Conservation (phyloP, 2,797 vertebrate genomes). For the Scarus forsteni region DNA sequence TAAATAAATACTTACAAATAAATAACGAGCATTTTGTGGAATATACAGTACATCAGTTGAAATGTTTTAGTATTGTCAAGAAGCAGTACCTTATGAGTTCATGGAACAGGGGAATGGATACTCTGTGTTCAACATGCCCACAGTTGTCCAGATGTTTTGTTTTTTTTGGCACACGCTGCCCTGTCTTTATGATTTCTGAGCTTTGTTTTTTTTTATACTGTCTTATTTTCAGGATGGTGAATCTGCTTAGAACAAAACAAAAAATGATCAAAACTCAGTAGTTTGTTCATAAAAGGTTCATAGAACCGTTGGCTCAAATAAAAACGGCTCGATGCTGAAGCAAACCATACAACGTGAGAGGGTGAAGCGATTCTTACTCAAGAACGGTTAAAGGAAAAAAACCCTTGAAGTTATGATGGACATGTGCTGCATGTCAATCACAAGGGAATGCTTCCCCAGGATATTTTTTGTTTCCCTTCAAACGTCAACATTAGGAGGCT, state of each 20-base stretch:
- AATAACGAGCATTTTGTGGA: slow-evolving; percentile 84
- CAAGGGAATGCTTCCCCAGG: slow-evolving; percentile 44
- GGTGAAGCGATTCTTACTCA: slow-evolving; percentile 14
- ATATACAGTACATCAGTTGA: slow-evolving; percentile 82
- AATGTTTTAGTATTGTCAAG: slow-evolving; percentile 74
- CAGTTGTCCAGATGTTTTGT: slow-evolving; percentile 56
- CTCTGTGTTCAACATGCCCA: slow-evolving; percentile 77
- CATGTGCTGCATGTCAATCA: slow-evolving; percentile 43
- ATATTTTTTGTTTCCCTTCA: slow-evolving; percentile 61
- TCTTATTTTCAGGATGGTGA: slow-evolving; percentile 56
- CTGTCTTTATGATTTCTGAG: slow-evolving; percentile 55
- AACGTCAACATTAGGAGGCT: slow-evolving; percentile 40
- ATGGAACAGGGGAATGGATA: slow-evolving; percentile 65
- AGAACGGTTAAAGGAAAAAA: slow-evolving; percentile 26
- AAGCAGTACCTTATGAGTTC: slow-evolving; percentile 68
- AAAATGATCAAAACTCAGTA: slow-evolving; percentile 45
- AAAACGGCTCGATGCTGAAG: slow-evolving; percentile 40
- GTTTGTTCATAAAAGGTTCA: slow-evolving; percentile 64
- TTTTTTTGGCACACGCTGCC: slow-evolving; percentile 64
- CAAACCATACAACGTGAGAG: slow-evolving; percentile 44
- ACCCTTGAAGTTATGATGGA: slow-evolving; percentile 26
- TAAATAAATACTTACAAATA: slow-evolving; percentile 85
- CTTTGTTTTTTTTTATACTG: slow-evolving; percentile 15
- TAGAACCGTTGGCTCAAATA: slow-evolving; percentile 63
- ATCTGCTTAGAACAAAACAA: slow-evolving; percentile 59